phyloP scores from a whole-genome alignment of 2,888 invertebrate genomes.

The Clitarchus hookeri region DNA sequence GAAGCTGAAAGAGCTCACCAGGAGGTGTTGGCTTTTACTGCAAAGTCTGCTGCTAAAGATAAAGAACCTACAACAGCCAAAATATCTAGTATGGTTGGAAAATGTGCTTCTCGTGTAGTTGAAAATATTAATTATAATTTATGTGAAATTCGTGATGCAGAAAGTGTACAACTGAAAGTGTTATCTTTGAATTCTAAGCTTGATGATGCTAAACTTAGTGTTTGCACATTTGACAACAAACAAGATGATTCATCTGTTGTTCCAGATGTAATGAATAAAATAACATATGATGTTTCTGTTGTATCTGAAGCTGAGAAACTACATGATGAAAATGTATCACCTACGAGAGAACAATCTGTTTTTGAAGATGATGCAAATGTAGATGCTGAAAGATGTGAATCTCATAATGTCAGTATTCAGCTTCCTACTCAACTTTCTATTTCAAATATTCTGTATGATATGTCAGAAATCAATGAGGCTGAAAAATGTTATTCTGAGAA shows the following conservation, averaged over 20 bases:
- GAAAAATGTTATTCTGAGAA: not conserved
- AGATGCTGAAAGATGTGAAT: not conserved
- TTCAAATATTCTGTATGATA: not conserved
- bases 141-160: slow-evolving; percentile 27
- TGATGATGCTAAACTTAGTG: not conserved
- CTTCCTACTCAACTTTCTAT: not conserved
- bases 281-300: not conserved
- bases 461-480: not conserved
- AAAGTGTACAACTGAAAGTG: slow-evolving; percentile 18
- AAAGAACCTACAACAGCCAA: not conserved
- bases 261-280: not conserved
- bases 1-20: not conserved
- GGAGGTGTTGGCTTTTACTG: not conserved
- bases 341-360: not conserved
- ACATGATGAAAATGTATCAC: not conserved
- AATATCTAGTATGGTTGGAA: too few species aligned
- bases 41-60: not conserved
- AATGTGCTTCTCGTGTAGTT: not conserved
- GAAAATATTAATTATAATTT: slow-evolving; percentile 27
- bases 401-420: not conserved
- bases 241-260: not conserved
- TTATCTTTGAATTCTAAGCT: not conserved
- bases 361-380: not conserved
- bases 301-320: slow-evolving; percentile 22
- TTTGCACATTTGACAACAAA: not conserved